Base-by-base conservation (phyloP, 2,888 invertebrate genomes). In the Branchellion lobata region DNA sequence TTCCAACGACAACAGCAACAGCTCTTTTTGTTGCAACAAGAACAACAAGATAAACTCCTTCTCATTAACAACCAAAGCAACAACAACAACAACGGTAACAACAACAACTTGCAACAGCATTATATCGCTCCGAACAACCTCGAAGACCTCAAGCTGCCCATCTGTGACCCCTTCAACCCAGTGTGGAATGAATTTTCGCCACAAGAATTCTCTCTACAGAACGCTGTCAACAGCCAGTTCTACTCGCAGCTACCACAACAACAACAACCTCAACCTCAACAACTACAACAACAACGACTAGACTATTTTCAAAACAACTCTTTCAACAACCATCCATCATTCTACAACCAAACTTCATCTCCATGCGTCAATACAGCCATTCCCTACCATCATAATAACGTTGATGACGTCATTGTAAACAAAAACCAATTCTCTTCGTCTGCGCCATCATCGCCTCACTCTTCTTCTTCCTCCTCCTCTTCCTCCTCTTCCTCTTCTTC, bases 1-100 rank as follows among this genome's bases (percentile, higher is more conserved):
- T 77, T 57, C 65, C 73, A 72, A 72, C 72, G 34, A 36, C 47
- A 74, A 47, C 47, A 53, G 31, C 47, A 40, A 47, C 73, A 73
- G 57, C 21, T 57, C 3, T 57, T 57, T 57, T 5, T 57, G 8
- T 57, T 57, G 61, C 75, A 75, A 31, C 75, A 75, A 57, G 34
- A 31, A 11, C 77, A 77, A 65, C 77, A 77, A 24, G 24, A 57
- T 5, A 57, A 57, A 57, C 61, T 57, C 24, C n/a, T n/a, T n/a
- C n/a, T n/a, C n/a, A n/a, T n/a, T n/a, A n/a, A n/a, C n/a, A n/a
- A n/a, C n/a, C n/a, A n/a, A n/a, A n/a, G n/a, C n/a, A n/a, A n/a
- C n/a, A n/a, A n/a, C n/a, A n/a, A n/a, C n/a, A n/a, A n/a, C n/a
- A 24, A 40, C 40, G 14, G 40, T 14, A 8, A 5, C 40, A 40